phyloP scores from a whole-genome alignment of 92 coral and sea anemone genomes.

The Meandrina meandrites region DNA sequence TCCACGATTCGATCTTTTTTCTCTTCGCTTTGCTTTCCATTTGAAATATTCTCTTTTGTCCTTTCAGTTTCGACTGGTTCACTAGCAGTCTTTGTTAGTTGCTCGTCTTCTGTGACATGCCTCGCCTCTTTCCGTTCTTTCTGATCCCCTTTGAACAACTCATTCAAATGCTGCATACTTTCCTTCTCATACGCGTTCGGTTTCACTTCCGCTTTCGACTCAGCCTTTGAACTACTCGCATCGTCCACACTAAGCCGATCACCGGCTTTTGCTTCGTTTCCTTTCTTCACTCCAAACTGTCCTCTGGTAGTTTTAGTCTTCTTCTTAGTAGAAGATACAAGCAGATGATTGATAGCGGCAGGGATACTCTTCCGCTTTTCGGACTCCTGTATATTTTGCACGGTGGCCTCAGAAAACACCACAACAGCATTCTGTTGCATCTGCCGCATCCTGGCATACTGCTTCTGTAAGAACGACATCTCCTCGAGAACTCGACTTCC shows the following conservation, averaged over 20 bases:
- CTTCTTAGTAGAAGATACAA: constrained; percentile 88
- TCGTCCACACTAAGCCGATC: constrained; percentile 40
- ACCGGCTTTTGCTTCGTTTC: constrained; percentile 37
- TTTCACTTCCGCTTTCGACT: constrained; percentile 47
- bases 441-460: constrained; percentile 90
- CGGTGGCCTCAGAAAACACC: constrained; percentile 86
- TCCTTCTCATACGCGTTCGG: constrained; percentile 80
- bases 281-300: constrained; percentile 49
- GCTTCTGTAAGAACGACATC: constrained; percentile 81
- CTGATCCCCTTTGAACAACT: constrained; percentile 85
- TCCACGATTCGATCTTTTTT: constrained; percentile 13
- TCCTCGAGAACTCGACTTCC: constrained; percentile 61
- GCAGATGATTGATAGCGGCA: constrained; percentile 92
- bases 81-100: constrained; percentile 1
- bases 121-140: constrained; percentile 44
- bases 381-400: constrained; percentile 89
- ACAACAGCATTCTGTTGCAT: constrained; percentile 98
- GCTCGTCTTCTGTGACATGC: constrained; percentile 21
- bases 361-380: constrained; percentile 77
- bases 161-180: constrained; percentile 86
- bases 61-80: constrained; percentile 16
- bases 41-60: background rate
- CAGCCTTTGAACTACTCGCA: constrained; percentile 13
- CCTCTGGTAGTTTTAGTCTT: constrained; percentile 52
- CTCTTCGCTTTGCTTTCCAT: background rate